Conservation (phyloP, 2,113 vertebrate species). For the Gracilinanus agilis region DNA sequence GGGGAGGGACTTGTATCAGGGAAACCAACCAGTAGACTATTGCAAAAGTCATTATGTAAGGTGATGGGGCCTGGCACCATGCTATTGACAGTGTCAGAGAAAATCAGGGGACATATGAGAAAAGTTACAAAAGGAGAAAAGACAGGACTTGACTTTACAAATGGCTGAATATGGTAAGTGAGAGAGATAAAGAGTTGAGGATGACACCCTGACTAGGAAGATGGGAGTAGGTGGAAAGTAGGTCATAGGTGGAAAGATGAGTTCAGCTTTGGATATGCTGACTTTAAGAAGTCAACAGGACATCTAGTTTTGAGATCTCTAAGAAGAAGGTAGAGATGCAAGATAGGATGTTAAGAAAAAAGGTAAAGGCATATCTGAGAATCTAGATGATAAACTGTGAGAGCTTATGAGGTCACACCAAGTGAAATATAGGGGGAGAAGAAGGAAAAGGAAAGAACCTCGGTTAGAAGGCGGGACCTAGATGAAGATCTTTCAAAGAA, state of each 20-base stretch:
- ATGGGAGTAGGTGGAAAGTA: not conserved
- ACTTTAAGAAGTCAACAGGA: not conserved
- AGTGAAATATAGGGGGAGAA: conserved; percentile 16
- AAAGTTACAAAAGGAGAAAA: not conserved
- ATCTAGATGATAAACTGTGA: not conserved
- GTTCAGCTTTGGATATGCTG: not conserved
- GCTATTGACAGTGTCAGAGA: not conserved
- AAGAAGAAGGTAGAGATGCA: conserved; percentile 4
- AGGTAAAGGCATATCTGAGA: not conserved
- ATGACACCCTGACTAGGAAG: not conserved
- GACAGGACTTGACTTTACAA: not conserved
- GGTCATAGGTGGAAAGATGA: not conserved
- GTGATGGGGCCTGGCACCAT: too few species aligned
- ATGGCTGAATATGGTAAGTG: not conserved
- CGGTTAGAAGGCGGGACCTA: not conserved
- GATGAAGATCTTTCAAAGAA: not conserved
- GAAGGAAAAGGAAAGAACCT: not conserved
- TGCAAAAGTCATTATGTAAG: not conserved
- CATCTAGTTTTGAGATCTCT: not conserved
- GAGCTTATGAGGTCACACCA: not conserved
- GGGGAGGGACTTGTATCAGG: not conserved
- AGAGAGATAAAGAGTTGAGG: not conserved
- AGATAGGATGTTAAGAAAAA: not conserved
- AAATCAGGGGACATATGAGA: not conserved
- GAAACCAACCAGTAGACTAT: not conserved